phyloP scores from a whole-genome alignment of 2,113 vertebrate genomes.

The Calidris pygmaea region DNA sequence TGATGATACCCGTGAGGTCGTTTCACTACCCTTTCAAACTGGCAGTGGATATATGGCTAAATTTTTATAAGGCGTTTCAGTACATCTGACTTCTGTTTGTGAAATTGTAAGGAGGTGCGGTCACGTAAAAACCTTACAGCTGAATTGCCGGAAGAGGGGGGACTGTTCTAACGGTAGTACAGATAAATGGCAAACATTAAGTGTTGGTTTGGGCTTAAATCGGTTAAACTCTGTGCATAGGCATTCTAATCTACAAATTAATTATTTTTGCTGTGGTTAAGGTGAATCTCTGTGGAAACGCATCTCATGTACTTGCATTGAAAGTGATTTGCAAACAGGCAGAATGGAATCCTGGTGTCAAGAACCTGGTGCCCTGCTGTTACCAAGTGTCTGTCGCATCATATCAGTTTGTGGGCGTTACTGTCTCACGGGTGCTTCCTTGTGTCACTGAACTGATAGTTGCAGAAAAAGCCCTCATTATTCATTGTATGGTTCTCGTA shows the following conservation, averaged over 20 bases:
- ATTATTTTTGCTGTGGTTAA: background rate
- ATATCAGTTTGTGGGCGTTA: accelerated
- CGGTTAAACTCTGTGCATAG: background rate
- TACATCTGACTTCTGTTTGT: background rate
- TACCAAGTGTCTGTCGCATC: background rate
- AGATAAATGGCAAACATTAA: background rate
- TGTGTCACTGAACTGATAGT: background rate
- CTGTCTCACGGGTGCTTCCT: background rate
- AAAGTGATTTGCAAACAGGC: accelerated
- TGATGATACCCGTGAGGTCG: accelerated
- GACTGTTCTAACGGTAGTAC: background rate
- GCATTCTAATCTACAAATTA: background rate
- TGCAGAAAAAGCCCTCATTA: background rate
- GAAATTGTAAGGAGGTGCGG: background rate
- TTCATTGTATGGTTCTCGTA: accelerated
- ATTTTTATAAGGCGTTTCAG: background rate
- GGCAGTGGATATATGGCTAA: background rate
- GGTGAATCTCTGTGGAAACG: background rate
- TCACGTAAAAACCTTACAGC: accelerated
- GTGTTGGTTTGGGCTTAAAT: background rate
- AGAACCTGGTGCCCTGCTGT: background rate
- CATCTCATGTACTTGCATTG: background rate
- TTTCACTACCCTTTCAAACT: accelerated
- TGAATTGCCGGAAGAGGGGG: background rate
- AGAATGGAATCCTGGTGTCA: background rate